Base-by-base conservation (phyloP, 1,140 invertebrate species). In the Capitella teleta region DNA sequence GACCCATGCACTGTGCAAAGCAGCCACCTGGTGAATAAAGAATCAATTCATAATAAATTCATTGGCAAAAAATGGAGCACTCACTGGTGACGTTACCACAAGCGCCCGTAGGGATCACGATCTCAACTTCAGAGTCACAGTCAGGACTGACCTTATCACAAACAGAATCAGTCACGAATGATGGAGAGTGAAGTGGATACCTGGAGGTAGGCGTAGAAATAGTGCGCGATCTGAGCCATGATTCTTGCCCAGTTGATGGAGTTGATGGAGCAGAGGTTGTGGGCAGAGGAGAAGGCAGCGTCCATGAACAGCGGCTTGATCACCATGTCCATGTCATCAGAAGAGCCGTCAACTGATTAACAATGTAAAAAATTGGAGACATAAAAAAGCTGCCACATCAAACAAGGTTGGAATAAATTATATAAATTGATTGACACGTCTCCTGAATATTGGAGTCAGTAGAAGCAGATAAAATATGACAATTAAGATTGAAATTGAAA, bases 211-310 rank as follows among this genome's bases (percentile, higher is more conserved):
- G 65, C 60, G 57, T 68, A 76, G 51, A 76, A 66, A 49, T 64
- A 75, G 51, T 76, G 74, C 19, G 68, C 70, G 30, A 70, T 67
- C 55, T 77, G 76, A 12, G 74, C 60, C 62, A 76, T 61, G 30
- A 77, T 68, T 25, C 76, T 55, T 1, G 67, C 66, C 73, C 74
- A 77, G 61, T 76, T 77, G 49, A 76, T 65, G 12, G 75, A 77
- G 53, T 76, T 77, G 24, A 74, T 61, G 25, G 64, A 70, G 4
- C 57, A 60, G 0, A 77, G 51, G 38, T 62, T 61, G 45, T 74
- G 58, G 30, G 61, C 50, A 5, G 47, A 45, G 0, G 52, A 57
- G 49, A 71, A 68, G 3, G 60, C 61, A 5, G 47, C 28, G 55
- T 72, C 67, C 19, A 56, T 56, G 56, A 77, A 75, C 49, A 61